Evolutionary conservation across 2,113 vertebrate species (phyloP).

Genomic region (Acanthisitta chloris): DNA sequence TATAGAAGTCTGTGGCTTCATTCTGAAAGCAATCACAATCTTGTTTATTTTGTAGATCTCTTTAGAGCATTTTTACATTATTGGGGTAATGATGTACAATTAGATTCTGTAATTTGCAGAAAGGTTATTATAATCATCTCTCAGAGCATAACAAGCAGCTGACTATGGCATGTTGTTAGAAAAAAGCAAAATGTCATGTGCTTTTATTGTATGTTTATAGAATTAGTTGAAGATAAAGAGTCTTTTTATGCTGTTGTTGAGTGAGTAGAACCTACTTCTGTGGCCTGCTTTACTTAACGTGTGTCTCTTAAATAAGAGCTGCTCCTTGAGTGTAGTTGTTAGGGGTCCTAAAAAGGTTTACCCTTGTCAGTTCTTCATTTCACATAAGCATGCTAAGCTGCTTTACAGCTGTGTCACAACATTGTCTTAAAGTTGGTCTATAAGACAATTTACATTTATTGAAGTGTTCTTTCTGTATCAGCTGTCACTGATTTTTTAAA

Average conservation of each 20-base stretch:
- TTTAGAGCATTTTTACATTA: not conserved
- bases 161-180: rapidly evolving
- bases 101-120: not conserved
- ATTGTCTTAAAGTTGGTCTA: not conserved
- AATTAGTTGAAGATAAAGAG: not conserved
- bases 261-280: not conserved
- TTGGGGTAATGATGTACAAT: not conserved
- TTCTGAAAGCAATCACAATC: not conserved
- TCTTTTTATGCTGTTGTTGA: not conserved
- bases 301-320: not conserved
- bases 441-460: not conserved
- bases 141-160: not conserved
- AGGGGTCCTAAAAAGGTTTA: not conserved
- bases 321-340: not conserved
- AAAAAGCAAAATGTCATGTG: not conserved
- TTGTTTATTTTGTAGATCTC: not conserved
- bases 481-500: not conserved
- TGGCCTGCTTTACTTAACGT: not conserved
- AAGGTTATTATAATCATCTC: not conserved
- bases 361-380: not conserved
- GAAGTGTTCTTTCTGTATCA: not conserved
- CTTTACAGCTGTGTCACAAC: not conserved
- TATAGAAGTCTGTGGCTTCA: not conserved
- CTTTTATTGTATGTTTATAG: not conserved
- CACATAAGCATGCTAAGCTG: not conserved